These are phyloP conservation scores for Temnothorax curvispinosus DNA, from an alignment of 1,140 invertebrate genomes.

Conservation along the genomic window DNA sequence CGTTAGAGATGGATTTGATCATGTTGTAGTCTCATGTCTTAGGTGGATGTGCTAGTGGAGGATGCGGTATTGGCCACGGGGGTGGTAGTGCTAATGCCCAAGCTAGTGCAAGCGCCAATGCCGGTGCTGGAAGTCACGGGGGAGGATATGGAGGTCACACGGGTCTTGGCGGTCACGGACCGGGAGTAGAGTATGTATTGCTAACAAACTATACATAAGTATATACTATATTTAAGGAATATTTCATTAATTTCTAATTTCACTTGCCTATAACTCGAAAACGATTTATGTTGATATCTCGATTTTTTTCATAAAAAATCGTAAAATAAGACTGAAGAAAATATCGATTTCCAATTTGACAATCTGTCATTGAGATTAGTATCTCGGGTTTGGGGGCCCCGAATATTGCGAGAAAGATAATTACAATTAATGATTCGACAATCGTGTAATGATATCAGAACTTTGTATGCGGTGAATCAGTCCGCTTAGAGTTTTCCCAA, in stretches of 20 bases:
- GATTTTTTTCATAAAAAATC: background rate
- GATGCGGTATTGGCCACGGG: background rate
- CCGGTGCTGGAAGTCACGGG: conserved; percentile 32
- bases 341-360: background rate
- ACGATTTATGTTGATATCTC: background rate
- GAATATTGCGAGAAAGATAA: background rate
- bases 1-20: background rate
- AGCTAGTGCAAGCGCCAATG: conserved; percentile 65
- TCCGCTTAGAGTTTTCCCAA: background rate
- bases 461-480: background rate
- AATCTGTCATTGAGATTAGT: background rate
- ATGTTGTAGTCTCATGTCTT: background rate
- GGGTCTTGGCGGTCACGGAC: conserved; percentile 42
- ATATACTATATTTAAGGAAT: background rate
- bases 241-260: background rate
- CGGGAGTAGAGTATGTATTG: conserved; percentile 65
- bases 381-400: background rate
- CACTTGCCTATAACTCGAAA: background rate
- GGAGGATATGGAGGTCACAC: conserved; percentile 35
- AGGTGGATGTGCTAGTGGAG: conserved; percentile 47
- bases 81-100: conserved; percentile 63
- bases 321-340: background rate
- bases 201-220: background rate
- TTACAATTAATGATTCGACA: background rate
- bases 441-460: background rate